A percentile compares a stretch with the other conserved stretches of the same genome.
phyloP scores from a whole-genome alignment of 2,888 invertebrate genomes.

The Nomada hirtipes region DNA sequence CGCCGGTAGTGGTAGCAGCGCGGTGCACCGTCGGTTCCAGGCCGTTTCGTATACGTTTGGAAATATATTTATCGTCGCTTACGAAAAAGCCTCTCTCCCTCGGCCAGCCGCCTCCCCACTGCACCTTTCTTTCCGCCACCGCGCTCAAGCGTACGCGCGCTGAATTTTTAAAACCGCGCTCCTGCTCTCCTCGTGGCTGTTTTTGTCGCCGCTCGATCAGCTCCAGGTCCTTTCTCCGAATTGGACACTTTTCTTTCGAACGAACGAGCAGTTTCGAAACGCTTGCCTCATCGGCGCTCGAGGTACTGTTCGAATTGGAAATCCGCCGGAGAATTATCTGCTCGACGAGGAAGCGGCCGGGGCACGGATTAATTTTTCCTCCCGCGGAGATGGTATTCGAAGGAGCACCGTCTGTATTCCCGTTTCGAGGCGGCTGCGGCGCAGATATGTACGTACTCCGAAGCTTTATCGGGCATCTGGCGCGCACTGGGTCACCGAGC shows the following conservation, averaged over 20 bases:
- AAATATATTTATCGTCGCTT: constrained; percentile 75
- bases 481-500: constrained; percentile 50
- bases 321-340: no score
- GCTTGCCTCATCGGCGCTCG: no score
- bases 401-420: constrained; percentile 25
- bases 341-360: no score
- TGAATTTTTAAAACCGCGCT: constrained; percentile 37
- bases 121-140: constrained; percentile 22
- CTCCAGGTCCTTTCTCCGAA: not conserved
- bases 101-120: constrained; percentile 7
- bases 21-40: constrained; percentile 56
- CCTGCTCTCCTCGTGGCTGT: no score
- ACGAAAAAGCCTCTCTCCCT: constrained; percentile 72
- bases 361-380: constrained; percentile 1
- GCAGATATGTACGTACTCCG: constrained; percentile 3
- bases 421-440: constrained; percentile 14
- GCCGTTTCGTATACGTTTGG: constrained; percentile 70
- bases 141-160: constrained; percentile 23
- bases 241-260: not conserved
- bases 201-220: no score
- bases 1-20: constrained; percentile 53
- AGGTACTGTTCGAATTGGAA: no score
- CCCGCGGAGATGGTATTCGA: not conserved
- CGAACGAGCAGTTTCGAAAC: not conserved
- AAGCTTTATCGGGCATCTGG: constrained; percentile 54